Evolutionary conservation across 64 coral and sea anemone species (phyloP).

Genomic region (Montipora foliosa): DNA sequence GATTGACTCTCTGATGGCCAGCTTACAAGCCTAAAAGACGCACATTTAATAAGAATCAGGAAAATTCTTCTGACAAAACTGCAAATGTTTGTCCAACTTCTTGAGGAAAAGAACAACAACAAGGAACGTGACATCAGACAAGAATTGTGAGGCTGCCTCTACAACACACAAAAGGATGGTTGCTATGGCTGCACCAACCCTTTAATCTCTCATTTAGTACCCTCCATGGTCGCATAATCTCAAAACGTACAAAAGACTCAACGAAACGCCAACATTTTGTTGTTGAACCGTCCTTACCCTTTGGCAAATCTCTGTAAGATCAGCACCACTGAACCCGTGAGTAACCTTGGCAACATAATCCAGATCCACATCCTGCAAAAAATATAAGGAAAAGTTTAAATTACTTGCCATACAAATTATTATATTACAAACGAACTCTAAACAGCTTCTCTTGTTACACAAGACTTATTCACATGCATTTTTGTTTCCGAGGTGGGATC

Average conservation of each 20-base stretch:
- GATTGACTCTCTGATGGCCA: conserved; percentile 97
- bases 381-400: neutral
- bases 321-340: conserved; percentile 98
- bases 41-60: neutral
- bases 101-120: too few species aligned
- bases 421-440: too few species aligned
- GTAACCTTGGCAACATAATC: conserved; percentile 95
- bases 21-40: conserved; percentile 84
- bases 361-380: conserved; percentile 91
- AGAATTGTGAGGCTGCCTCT: too few species aligned
- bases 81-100: too few species aligned
- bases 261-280: neutral
- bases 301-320: conserved; percentile 98
- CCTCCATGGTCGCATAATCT: neutral
- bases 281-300: conserved; percentile 63
- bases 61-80: neutral
- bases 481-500: too few species aligned
- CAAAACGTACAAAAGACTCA: neutral
- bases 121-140: too few species aligned
- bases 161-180: too few species aligned
- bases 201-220: neutral
- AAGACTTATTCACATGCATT: too few species aligned
- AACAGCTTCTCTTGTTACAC: too few species aligned
- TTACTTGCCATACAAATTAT: neutral
- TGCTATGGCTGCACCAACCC: too few species aligned